Base-by-base conservation (phyloP, 2,888 invertebrate genomes). In the Acronicta alni region DNA sequence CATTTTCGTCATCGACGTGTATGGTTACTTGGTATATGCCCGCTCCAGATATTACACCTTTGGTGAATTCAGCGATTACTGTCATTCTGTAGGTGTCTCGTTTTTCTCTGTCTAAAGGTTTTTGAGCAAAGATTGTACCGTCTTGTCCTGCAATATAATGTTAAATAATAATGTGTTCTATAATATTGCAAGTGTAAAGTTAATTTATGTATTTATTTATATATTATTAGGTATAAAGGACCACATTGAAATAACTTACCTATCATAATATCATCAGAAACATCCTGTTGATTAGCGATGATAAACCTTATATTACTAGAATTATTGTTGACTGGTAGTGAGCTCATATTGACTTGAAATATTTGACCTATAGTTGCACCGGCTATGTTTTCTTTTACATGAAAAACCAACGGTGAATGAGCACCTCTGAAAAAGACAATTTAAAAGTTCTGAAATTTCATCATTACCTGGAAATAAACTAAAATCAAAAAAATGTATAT, bases 1-100 rank as follows among this genome's bases (percentile, higher is more conserved):
- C 98, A 81, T 98, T 98, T 64, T 97, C 97, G 82, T 98, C 98
- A 62, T 97, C 97, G 0, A 98, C 97, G 54, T 96, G 93, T 30
- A 98, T 95, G 12, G 96, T 96, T 0, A 97, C 96, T 95, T 97
- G 97, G 82, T 97, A 97, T 57, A 97, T 96, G 2, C 97, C 97
- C 47, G 96, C 96, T 8, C 96, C 96, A 65, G 96, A 96, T 55
- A 96, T 95, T 62, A 95, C 86, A 8, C 97, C 97, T 82, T 96
- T 96, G 18, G 94, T 95, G 73, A 96, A 97, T 85, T 98, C 97
- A 10, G 97, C 97, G 41, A 98, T 97, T 0, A 98, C 96, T 0
- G 97, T 97, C 73, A 98, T 92, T 78, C 97, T 95, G 74, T 97
- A 98, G 49, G 95, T 94, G 75, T 96, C 96, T 63, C 96, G 94